Conservation (phyloP, 2,113 vertebrate genomes). For the Grammomys dolichurus region DNA sequence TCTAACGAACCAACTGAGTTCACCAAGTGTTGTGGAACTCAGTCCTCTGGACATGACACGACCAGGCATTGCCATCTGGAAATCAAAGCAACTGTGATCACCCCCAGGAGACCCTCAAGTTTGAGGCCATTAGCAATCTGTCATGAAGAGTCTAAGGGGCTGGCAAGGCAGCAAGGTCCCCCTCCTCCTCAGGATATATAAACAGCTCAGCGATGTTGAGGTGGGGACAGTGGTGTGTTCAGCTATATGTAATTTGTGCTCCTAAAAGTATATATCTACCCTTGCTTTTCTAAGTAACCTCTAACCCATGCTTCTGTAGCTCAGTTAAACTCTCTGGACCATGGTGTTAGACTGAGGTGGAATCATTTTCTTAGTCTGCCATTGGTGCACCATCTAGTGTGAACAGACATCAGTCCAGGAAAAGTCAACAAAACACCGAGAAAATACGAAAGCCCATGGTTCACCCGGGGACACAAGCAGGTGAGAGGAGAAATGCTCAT, state of each 20-base stretch:
- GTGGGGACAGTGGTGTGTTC: neutral
- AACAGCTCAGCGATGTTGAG: neutral
- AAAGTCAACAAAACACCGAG: neutral
- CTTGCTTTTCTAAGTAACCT: neutral
- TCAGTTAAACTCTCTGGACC: neutral
- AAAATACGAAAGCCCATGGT: accelerated
- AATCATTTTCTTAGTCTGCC: neutral
- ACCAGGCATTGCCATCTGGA: neutral
- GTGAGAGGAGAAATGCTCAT: accelerated
- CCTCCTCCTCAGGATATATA: neutral
- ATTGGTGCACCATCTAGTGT: neutral
- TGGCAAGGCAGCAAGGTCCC: neutral
- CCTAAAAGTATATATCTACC: neutral
- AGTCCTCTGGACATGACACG: neutral
- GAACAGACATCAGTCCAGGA: neutral
- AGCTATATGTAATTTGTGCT: neutral
- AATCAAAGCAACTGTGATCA: neutral
- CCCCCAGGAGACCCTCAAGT: neutral
- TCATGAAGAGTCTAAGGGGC: neutral
- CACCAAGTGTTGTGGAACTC: neutral
- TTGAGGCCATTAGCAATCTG: neutral
- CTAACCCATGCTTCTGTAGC: neutral
- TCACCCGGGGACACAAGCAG: accelerated
- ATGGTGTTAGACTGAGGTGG: neutral
- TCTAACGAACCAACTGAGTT: neutral